Evolutionary conservation across 2,888 invertebrate genomes (phyloP).

Genomic region (Drosophila mimetica): DNA sequence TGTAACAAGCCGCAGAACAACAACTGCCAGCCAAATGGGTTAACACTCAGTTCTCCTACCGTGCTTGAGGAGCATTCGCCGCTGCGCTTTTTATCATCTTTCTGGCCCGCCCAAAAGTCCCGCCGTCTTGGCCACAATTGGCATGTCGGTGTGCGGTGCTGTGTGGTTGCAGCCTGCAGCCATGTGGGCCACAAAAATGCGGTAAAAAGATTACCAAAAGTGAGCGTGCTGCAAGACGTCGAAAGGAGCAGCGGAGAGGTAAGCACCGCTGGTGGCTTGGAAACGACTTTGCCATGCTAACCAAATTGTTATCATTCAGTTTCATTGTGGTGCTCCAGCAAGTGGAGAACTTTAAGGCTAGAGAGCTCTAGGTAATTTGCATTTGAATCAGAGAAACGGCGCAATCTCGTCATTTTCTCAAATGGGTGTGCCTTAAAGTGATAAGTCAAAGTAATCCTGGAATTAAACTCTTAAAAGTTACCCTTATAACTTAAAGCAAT

Average conservation of each 20-base stretch:
- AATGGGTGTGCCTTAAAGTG: not conserved
- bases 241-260: constrained; percentile 28
- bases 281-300: constrained; percentile 38
- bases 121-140: constrained; percentile 70
- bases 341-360: constrained; percentile 29
- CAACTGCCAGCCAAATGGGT: constrained; percentile 35
- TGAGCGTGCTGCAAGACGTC: constrained; percentile 33
- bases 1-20: constrained; percentile 37
- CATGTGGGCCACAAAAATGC: constrained; percentile 68
- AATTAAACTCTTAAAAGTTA: not conserved
- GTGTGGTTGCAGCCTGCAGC: constrained; percentile 28
- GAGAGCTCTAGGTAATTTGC: constrained; percentile 20
- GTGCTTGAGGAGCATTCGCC: constrained; percentile 39
- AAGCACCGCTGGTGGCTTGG: constrained; percentile 17
- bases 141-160: constrained; percentile 58
- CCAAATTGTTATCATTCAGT: constrained; percentile 45
- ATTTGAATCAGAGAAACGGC: constrained; percentile 12
- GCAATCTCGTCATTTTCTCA: not conserved
- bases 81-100: constrained; percentile 52
- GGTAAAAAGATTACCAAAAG: constrained; percentile 70
- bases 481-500: not conserved
- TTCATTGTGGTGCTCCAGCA: constrained; percentile 29
- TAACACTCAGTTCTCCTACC: constrained; percentile 35
- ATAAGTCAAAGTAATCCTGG: not conserved
- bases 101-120: constrained; percentile 22